A percentile compares a stretch with the other conserved stretches of the same genome.
These are phyloP conservation scores for Acanthaster planci DNA, from an alignment of 35 echinoderm and acorn worm species.

Conservation along the genomic window DNA sequence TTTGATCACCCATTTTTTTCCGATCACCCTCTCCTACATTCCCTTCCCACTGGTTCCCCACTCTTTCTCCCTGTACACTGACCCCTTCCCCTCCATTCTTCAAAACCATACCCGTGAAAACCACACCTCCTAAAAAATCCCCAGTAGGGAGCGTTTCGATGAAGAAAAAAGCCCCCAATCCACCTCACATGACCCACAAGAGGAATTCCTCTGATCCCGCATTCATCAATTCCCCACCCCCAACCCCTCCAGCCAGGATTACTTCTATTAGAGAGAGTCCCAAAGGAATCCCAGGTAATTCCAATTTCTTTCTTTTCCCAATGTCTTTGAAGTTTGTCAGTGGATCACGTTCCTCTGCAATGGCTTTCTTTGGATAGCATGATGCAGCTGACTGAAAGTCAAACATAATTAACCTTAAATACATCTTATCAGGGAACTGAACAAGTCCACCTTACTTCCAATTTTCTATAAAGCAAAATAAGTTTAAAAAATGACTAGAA, in stretches of 20 bases:
- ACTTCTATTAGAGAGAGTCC: slow-evolving; percentile 65
- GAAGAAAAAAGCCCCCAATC: slow-evolving; percentile 68
- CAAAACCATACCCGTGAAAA: background rate
- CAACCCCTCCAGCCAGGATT: slow-evolving; percentile 75
- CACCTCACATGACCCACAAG: slow-evolving; percentile 64
- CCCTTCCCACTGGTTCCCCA: too few relatives aligned
- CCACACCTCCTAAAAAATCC: background rate
- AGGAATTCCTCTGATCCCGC: slow-evolving; percentile 78
- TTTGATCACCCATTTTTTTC: too few relatives aligned
- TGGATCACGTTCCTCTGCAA: too few relatives aligned
- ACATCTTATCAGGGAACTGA: too few relatives aligned
- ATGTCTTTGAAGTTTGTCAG: background rate
- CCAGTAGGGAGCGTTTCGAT: slow-evolving; percentile 31
- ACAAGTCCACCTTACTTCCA: too few relatives aligned
- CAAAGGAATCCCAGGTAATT: slow-evolving; percentile 44
- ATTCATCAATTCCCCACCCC: slow-evolving; percentile 52
- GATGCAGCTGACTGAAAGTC: too few relatives aligned
- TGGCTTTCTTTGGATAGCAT: too few relatives aligned
- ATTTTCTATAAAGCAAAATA: too few relatives aligned
- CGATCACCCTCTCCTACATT: too few relatives aligned
- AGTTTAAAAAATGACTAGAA: too few relatives aligned
- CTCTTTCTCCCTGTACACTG: background rate
- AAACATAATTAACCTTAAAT: too few relatives aligned
- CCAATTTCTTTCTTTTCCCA: background rate
- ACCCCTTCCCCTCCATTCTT: background rate